phyloP scores from a whole-genome alignment of 2,113 vertebrate species.

The Corvus cornix region DNA sequence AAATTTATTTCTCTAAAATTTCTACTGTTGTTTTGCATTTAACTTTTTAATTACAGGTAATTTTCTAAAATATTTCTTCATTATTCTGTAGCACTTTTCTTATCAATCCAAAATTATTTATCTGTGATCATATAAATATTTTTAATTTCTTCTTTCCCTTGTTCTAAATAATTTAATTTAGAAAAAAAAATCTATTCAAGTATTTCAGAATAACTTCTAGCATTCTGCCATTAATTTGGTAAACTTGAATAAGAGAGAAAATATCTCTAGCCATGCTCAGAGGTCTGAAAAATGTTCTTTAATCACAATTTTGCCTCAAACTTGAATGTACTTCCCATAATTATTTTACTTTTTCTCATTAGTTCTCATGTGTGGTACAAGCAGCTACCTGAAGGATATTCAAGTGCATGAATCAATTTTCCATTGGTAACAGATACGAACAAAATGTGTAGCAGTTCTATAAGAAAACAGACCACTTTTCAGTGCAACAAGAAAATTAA shows the following conservation, averaged over 20 bases:
- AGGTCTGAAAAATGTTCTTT: neutral
- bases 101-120: neutral
- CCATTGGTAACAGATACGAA: neutral
- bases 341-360: neutral
- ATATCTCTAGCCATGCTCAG: neutral
- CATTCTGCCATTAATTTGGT: neutral
- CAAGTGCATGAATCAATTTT: neutral
- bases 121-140: neutral
- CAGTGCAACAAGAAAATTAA: neutral
- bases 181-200: neutral
- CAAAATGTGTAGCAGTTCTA: neutral
- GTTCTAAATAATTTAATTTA: neutral
- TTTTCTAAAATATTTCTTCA: neutral
- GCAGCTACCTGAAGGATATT: neutral
- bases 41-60: neutral
- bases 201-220: neutral
- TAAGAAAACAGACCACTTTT: neutral
- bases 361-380: neutral
- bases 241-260: neutral
- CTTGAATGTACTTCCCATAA: neutral
- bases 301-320: neutral
- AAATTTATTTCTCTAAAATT: neutral
- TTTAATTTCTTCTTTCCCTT: neutral
- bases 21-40: neutral
- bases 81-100: neutral